phyloP scores from a whole-genome alignment of 2,888 invertebrate species.

The Lycaena phlaeas region DNA sequence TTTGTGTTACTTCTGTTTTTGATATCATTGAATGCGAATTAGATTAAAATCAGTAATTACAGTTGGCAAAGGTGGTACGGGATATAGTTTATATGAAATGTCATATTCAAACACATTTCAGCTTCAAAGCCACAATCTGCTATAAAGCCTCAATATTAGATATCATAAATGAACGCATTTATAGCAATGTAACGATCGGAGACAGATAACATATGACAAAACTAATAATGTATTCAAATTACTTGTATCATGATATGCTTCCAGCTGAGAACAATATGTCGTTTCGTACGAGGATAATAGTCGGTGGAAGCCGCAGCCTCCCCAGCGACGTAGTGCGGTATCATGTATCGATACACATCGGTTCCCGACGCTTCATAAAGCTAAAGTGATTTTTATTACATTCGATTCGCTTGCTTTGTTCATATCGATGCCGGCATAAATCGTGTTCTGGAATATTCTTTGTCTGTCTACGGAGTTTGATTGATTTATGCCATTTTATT shows the following conservation, averaged over 20 bases:
- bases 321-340: constrained; percentile 64
- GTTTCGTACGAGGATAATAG: constrained; percentile 66
- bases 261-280: constrained; percentile 38
- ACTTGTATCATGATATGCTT: constrained; percentile 4
- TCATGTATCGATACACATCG: constrained; percentile 65
- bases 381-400: constrained; percentile 71
- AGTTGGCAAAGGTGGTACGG: too few relatives aligned
- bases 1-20: too few relatives aligned
- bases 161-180: too few relatives aligned
- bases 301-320: constrained; percentile 43
- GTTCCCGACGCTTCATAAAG: constrained; percentile 60
- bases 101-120: too few relatives aligned
- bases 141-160: too few relatives aligned
- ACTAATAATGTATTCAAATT: constrained; percentile 18
- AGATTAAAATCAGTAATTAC: too few relatives aligned
- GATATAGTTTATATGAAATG: too few relatives aligned
- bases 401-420: constrained; percentile 68
- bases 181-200: background rate
- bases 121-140: too few relatives aligned
- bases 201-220: constrained; percentile 2
- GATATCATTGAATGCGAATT: too few relatives aligned
- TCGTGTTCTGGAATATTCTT: constrained; percentile 9
- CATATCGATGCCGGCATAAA: constrained; percentile 42
- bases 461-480: background rate
- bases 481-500: constrained; percentile 2